Base-by-base conservation (phyloP, 2,888 invertebrate species). In the Pogonocherus hispidulus region DNA sequence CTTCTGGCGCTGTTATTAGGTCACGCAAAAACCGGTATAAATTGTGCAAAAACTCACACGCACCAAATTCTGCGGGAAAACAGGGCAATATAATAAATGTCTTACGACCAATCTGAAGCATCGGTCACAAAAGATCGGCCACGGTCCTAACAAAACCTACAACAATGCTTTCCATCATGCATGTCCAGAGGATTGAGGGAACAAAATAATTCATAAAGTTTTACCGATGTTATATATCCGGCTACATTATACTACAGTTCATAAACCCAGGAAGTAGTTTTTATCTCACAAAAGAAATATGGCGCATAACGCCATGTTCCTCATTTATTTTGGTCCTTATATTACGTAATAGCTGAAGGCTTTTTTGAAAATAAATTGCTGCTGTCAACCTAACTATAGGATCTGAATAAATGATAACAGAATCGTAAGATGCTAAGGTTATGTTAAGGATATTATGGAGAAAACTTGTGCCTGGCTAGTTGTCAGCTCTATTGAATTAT, bases 41-140 rank as follows among this genome's bases (percentile, higher is more conserved):
- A 47, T 8, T 47, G 27, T 16, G 20, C 51, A 51, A 62, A 49
- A 62, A 62, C 49, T n/a, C 35, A 37, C 35, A 49, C 49, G 46
- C 35, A 62, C 46, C 60, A 51, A n/a, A n/a, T n/a, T n/a, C 47
- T 19, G 16, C 32, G 51, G 3, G 60, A 51, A 16, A 62, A 62
- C 27, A 37, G 20, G 59, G 64, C 64, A 65, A 70, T 65, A 56
- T 67, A 70, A 70, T 65, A 70, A 70, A 70, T 65, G 63, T 67
- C 49, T 55, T 60, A 54, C 37, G 64, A 63, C 32, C 44, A 55
- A 69, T 27, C 55, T 63, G 59, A 66, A 70, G 63, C 69, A 63
- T 8, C 35, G 47, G 23, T 46, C 70, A 69, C 66, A 63, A 70
- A 54, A 67, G 64, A 64, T 64, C 67, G 70, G 65, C 71, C 63